Conservation (phyloP, 2,888 invertebrate genomes). For the Oscheius sp. region DNA sequence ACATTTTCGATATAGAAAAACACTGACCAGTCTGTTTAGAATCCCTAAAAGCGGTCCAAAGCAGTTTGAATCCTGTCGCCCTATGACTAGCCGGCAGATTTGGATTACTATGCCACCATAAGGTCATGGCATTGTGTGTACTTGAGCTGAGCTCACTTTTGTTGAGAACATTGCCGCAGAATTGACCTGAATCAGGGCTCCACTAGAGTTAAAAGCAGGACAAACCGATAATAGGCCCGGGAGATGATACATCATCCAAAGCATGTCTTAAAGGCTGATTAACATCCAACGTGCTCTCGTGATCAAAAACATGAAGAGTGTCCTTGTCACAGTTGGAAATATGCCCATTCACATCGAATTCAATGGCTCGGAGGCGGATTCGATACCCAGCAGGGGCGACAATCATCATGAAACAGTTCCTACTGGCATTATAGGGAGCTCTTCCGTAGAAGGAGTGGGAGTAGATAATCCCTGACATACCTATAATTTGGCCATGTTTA, state of each 20-base stretch:
- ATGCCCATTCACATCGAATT: slow-evolving; percentile 54
- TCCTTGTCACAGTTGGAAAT: slow-evolving; percentile 51
- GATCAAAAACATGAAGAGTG: slow-evolving; percentile 60
- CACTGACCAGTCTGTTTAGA: slow-evolving; percentile 36
- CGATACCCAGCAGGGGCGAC: slow-evolving; percentile 57
- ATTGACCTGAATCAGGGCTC: slow-evolving; percentile 49
- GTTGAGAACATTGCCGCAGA: slow-evolving; percentile 54
- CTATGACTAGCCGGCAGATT: slow-evolving; percentile 36
- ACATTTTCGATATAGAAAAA: background rate
- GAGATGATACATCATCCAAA: slow-evolving; percentile 54
- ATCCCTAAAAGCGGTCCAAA: slow-evolving; percentile 53
- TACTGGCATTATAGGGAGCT: slow-evolving; percentile 51
- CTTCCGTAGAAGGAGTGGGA: slow-evolving; percentile 55
- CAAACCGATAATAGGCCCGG: slow-evolving; percentile 59
- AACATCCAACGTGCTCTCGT: slow-evolving; percentile 55
- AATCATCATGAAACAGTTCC: slow-evolving; percentile 58
- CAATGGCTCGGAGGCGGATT: slow-evolving; percentile 50
- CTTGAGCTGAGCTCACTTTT: slow-evolving; percentile 48
- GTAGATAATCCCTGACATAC: slow-evolving; percentile 55
- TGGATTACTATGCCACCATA: slow-evolving; percentile 61
- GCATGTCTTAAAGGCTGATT: slow-evolving; percentile 39
- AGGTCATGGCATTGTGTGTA: slow-evolving; percentile 58
- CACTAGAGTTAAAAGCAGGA: background rate
- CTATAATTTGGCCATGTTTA: slow-evolving; percentile 32
- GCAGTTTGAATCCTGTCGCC: slow-evolving; percentile 56